phyloP scores from a whole-genome alignment of 2,113 vertebrate species.

The Orcinus orca region DNA sequence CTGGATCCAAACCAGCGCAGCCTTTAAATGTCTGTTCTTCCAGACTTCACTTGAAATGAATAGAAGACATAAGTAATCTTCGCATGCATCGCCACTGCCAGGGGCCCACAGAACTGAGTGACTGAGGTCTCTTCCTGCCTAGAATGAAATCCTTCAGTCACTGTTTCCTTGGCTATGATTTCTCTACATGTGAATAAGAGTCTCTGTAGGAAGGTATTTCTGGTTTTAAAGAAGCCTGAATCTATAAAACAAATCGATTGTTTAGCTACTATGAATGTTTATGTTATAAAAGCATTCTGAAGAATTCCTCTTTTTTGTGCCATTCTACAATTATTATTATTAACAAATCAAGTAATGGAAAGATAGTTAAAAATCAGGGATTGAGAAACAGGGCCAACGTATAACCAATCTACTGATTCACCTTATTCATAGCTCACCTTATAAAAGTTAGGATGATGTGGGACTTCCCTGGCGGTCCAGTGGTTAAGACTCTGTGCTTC shows the following conservation, averaged over 20 bases:
- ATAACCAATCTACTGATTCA: neutral
- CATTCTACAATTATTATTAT: neutral
- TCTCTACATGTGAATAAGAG: neutral
- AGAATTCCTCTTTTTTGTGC: neutral
- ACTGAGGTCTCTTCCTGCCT: neutral
- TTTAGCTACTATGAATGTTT: neutral
- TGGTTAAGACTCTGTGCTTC: too few species aligned
- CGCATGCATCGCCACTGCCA: neutral
- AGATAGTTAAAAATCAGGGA: neutral
- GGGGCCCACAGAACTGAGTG: neutral
- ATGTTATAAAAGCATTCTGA: neutral
- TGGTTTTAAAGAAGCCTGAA: neutral
- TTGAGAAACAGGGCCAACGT: neutral
- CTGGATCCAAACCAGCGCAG: neutral
- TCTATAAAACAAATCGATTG: neutral
- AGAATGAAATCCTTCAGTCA: neutral
- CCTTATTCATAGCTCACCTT: neutral
- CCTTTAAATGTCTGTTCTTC: neutral
- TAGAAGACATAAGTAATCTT: neutral
- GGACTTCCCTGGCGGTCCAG: too few species aligned
- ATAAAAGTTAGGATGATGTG: neutral
- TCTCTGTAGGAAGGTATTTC: neutral
- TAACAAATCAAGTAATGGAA: neutral
- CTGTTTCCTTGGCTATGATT: neutral
- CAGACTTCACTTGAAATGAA: neutral